Evolutionary conservation across 2,113 vertebrate species (phyloP), one percentile per base, ranked within the genome.

Genomic region (Desmodus rotundus): DNA sequence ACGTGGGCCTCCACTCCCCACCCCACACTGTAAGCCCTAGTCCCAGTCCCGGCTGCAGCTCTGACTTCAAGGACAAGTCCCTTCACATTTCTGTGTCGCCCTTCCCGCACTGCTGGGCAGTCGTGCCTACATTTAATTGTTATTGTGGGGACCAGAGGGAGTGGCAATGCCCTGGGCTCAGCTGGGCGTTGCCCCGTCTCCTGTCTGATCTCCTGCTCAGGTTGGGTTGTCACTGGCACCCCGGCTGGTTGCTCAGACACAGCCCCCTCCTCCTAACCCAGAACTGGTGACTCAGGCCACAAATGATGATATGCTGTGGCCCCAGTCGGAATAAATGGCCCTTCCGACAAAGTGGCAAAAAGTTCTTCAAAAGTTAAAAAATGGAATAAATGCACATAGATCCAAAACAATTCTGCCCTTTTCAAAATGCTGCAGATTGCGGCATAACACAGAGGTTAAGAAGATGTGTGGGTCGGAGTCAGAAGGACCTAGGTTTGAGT

Each of bases 381-480:
- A 54, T 65, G 91, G 73, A 95, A 91, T 72, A 89, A 82, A 97
- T 1, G 52, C 19, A 20, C 67, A 61, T 31, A 7, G 68, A 96
- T 92, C 31, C 43, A 93, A 96, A 95, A 72, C 90, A 89, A 81
- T 63, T 45, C 83, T 96, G 89, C 91, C 97, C 93, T 89, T 95
- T 95, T 89, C 73, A 89, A 82, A 96, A 91, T 87, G 87, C 87
- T 45, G 41, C 87, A 87, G 67, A 78, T 43, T 84, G 76, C 58
- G 82, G 83, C 33, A 36, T 38, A 85, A 87, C 61, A 82, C 77
- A 5, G 33, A 93, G 61, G 50, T 82, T 84, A 52, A 91, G 97
- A 96, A 93, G 96, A 96, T 88, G 87, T n/a, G 61, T 96, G 96
- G 94, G 90, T 38, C 67, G 95, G 90, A 96, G 93, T 96, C 84